These are phyloP conservation scores for Porphyrio hochstetteri DNA, from an alignment of 2,113 vertebrate genomes.

Conservation along the genomic window DNA sequence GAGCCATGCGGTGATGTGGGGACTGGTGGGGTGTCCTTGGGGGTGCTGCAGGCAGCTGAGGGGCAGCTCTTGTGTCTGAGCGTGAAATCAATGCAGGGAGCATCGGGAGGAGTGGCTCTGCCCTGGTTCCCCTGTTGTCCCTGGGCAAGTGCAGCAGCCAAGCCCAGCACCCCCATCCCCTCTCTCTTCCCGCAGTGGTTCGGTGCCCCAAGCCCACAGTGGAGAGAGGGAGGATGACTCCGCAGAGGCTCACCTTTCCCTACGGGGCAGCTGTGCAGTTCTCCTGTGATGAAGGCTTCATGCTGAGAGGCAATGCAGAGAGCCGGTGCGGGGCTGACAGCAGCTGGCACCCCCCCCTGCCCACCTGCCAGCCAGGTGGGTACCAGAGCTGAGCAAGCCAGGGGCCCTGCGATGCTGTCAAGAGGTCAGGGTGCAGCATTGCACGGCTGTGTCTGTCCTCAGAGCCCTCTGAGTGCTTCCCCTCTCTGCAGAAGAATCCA, in stretches of 20 bases:
- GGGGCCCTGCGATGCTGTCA: fast-evolving
- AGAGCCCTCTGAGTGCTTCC: neutral
- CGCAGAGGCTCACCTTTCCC: neutral
- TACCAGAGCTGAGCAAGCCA: neutral
- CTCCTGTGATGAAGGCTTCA: neutral
- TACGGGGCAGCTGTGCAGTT: neutral
- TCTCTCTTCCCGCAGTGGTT: constrained; percentile 30
- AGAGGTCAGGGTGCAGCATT: neutral
- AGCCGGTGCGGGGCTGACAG: neutral
- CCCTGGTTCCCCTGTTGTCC: fast-evolving
- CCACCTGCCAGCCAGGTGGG: neutral
- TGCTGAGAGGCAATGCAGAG: constrained; percentile 5
- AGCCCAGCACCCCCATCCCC: fast-evolving
- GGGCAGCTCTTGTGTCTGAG: neutral
- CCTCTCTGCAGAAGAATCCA: neutral
- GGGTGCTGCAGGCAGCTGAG: neutral
- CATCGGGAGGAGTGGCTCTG: neutral
- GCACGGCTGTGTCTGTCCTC: neutral
- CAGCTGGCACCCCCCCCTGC: too few species aligned
- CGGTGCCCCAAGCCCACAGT: constrained; percentile 61
- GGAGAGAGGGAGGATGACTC: neutral
- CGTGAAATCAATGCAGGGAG: neutral
- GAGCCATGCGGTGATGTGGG: neutral
- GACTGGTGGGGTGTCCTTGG: neutral
- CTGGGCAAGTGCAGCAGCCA: neutral